A percentile compares a stretch with the other conserved stretches of the same genome.
Conservation (phyloP, 2,888 invertebrate genomes). For the Helobdella robusta region DNA sequence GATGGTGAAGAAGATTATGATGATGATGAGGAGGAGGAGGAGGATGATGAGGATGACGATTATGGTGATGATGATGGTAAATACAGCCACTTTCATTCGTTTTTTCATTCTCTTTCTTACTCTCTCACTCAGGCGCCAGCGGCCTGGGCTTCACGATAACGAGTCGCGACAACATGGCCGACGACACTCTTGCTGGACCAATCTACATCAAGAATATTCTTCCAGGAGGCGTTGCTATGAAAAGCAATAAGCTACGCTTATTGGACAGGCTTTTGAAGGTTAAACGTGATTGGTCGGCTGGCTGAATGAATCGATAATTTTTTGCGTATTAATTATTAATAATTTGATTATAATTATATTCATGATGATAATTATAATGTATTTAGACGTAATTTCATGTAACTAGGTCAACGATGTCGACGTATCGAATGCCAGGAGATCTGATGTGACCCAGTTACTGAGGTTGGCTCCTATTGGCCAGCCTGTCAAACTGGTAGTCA, state of each 20-base stretch:
- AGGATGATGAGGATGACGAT: too few relatives aligned
- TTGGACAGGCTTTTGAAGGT: slow-evolving; percentile 81
- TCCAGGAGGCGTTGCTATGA: slow-evolving; percentile 78
- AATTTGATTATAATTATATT: background rate
- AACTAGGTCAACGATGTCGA: slow-evolving; percentile 20
- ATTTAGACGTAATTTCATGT: background rate
- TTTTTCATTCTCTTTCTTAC: background rate
- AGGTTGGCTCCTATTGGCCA: slow-evolving; percentile 16
- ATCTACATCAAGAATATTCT: slow-evolving; percentile 96
- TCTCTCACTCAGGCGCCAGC: slow-evolving; percentile 60
- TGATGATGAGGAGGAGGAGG: background rate
- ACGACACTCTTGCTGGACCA: slow-evolving; percentile 70
- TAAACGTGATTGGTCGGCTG: background rate
- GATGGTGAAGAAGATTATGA: background rate
- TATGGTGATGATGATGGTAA: background rate
- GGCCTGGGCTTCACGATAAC: slow-evolving; percentile 97
- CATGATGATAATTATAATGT: background rate
- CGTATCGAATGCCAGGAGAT: slow-evolving; percentile 10
- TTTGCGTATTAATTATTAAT: background rate
- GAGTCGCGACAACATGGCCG: slow-evolving; percentile 89
- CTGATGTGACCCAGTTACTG: slow-evolving; percentile 15
- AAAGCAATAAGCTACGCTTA: slow-evolving; percentile 80
- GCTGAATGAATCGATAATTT: background rate
- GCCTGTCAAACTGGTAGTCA: background rate
- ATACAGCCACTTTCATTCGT: background rate